These are phyloP conservation scores for Montifringilla adamsi DNA, from an alignment of 2,113 vertebrate genomes.

Conservation along the genomic window DNA sequence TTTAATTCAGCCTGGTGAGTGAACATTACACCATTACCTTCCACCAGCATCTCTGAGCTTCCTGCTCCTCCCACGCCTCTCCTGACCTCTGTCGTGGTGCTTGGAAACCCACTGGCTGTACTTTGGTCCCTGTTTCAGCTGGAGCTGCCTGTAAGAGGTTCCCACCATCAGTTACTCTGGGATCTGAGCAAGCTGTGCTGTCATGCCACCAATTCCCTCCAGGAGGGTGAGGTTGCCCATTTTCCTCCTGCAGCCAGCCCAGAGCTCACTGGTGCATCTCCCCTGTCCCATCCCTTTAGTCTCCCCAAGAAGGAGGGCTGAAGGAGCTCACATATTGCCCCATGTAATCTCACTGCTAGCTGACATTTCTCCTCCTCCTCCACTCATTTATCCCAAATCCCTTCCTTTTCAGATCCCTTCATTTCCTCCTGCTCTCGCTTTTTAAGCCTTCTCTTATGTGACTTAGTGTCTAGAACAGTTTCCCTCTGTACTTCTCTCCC, in stretches of 20 bases:
- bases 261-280: neutral
- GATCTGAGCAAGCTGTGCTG: neutral
- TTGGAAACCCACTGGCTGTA: neutral
- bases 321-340: neutral
- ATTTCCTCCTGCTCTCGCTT: constrained; percentile 1
- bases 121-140: neutral
- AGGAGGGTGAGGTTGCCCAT: neutral
- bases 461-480: constrained; percentile 53
- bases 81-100: rapidly evolving
- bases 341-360: constrained; percentile 11
- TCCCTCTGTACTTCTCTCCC: constrained; percentile 28
- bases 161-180: neutral
- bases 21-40: neutral
- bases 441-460: constrained; percentile 49
- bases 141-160: neutral
- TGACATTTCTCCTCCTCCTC: constrained; percentile 36
- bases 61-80: neutral
- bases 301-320: neutral
- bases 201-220: neutral
- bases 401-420: constrained; percentile 50
- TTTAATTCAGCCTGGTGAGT: constrained; percentile 8
- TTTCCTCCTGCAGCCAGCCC: neutral
- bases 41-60: neutral
- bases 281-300: neutral
- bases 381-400: constrained; percentile 36